A percentile compares a stretch with the other conserved stretches of the same genome.
phyloP scores from a whole-genome alignment of 2,888 invertebrate species.

The Coelopa pilipes region DNA sequence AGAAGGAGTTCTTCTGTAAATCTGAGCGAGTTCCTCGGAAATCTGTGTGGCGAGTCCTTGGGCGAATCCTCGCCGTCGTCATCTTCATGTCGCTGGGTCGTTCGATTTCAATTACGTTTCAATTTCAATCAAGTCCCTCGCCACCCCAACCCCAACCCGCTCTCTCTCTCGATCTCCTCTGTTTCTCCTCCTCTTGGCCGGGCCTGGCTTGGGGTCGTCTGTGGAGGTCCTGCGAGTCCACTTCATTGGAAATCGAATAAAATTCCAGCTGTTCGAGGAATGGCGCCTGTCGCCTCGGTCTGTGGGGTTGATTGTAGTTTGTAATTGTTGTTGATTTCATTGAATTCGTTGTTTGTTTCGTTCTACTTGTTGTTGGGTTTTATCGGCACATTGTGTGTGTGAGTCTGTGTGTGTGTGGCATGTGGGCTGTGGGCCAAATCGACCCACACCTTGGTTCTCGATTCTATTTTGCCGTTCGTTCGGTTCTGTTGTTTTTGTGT shows the following conservation, averaged over 20 bases:
- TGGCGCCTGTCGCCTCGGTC: background rate
- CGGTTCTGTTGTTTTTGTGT: background rate
- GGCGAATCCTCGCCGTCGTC: too few species aligned
- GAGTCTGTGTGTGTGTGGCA: too few species aligned
- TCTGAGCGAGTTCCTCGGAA: too few species aligned
- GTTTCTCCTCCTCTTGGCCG: slow-evolving; percentile 3
- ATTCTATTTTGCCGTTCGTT: too few species aligned
- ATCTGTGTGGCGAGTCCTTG: too few species aligned
- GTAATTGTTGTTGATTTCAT: background rate
- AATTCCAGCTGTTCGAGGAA: slow-evolving; percentile 24
- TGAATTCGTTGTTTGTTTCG: background rate
- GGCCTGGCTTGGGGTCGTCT: slow-evolving; percentile 36
- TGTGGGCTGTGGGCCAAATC: slow-evolving; percentile 5
- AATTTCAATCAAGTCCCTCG: too few species aligned
- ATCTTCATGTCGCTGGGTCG: too few species aligned
- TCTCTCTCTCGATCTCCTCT: too few species aligned
- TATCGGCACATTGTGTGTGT: background rate
- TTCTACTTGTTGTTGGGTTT: background rate
- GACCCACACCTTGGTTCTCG: background rate
- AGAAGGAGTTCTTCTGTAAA: too few species aligned
- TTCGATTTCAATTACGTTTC: too few species aligned
- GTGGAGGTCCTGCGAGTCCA: slow-evolving; percentile 35
- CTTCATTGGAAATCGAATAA: slow-evolving; percentile 34
- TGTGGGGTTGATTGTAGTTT: slow-evolving; percentile 19
- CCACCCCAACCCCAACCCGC: too few species aligned